phyloP scores from a whole-genome alignment of 2,888 invertebrate species.

The Lycophotia porphyrea region DNA sequence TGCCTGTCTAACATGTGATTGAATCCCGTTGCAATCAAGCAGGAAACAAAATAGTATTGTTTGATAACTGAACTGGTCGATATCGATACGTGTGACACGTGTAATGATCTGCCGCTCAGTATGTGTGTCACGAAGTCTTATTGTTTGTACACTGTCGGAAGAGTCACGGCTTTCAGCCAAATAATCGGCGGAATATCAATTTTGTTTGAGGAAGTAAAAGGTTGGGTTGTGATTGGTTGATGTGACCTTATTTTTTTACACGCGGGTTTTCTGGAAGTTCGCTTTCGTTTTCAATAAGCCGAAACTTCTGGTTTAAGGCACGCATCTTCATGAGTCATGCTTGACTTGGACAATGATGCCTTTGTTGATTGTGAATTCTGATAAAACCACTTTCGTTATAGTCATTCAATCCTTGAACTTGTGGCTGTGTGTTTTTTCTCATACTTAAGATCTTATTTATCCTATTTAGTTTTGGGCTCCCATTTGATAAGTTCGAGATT shows the following conservation, averaged over 20 bases:
- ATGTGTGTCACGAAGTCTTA: constrained; percentile 28
- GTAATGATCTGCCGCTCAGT: constrained; percentile 23
- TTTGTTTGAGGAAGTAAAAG: not conserved
- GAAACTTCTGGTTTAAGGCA: not conserved
- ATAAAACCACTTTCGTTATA: not conserved
- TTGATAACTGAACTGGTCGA: constrained; percentile 41
- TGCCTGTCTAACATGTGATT: constrained; percentile 4
- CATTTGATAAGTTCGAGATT: not conserved
- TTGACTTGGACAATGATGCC: not conserved
- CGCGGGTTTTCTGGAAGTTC: not conserved
- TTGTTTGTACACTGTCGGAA: constrained; percentile 34
- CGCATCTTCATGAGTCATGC: constrained; percentile 1
- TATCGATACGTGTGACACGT: constrained; percentile 34
- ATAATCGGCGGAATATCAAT: constrained; percentile 7
- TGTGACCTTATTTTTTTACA: not conserved
- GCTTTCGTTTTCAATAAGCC: constrained; percentile 2
- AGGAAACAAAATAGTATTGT: constrained; percentile 50
- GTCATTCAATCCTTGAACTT: not conserved
- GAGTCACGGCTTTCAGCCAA: not conserved
- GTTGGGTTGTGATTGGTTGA: not conserved
- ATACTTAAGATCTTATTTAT: not conserved
- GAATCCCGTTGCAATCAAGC: constrained; percentile 41
- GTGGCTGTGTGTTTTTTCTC: no score
- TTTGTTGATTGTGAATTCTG: not conserved
- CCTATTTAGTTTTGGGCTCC: not conserved